Evolutionary conservation across 2,888 invertebrate genomes (phyloP).

Genomic region (Leuctra nigra): DNA sequence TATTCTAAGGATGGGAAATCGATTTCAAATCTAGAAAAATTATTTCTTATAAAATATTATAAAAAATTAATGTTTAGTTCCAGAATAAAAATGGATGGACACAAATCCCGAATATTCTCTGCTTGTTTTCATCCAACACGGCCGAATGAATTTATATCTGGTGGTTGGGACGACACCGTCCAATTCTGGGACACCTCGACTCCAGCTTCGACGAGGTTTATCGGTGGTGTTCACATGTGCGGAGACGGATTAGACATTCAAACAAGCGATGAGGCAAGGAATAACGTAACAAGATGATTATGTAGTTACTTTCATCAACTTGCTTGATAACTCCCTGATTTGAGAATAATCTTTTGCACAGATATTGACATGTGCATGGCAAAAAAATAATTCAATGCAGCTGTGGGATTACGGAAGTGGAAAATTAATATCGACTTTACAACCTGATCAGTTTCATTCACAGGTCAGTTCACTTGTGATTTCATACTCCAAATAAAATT

Average conservation of each 20-base stretch:
- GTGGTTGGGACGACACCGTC: slow-evolving; percentile 60
- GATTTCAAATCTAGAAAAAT: too few relatives aligned
- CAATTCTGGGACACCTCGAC: slow-evolving; percentile 63
- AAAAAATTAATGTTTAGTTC: background rate
- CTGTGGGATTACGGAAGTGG: slow-evolving; percentile 61
- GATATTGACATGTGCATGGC: slow-evolving; percentile 60
- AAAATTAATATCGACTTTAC: slow-evolving; percentile 51
- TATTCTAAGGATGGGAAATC: too few relatives aligned
- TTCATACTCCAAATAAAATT: background rate
- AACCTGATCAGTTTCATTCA: slow-evolving; percentile 44
- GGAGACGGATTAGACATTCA: slow-evolving; percentile 62
- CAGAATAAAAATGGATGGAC: slow-evolving; percentile 51
- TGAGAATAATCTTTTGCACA: slow-evolving; percentile 33
- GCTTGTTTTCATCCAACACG: slow-evolving; percentile 59
- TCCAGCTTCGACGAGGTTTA: slow-evolving; percentile 50
- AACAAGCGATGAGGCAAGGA: slow-evolving; percentile 54
- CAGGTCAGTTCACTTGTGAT: too few relatives aligned
- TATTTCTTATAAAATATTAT: background rate
- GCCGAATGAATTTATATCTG: slow-evolving; percentile 57
- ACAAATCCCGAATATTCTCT: slow-evolving; percentile 55
- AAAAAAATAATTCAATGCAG: slow-evolving; percentile 52
- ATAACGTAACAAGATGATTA: slow-evolving; percentile 14
- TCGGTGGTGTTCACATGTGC: slow-evolving; percentile 55
- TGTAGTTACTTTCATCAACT: too few relatives aligned
- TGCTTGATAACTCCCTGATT: background rate